Evolutionary conservation across 64 coral and sea anemone genomes (phyloP).

Genomic region (Catalaphyllia jardinei): DNA sequence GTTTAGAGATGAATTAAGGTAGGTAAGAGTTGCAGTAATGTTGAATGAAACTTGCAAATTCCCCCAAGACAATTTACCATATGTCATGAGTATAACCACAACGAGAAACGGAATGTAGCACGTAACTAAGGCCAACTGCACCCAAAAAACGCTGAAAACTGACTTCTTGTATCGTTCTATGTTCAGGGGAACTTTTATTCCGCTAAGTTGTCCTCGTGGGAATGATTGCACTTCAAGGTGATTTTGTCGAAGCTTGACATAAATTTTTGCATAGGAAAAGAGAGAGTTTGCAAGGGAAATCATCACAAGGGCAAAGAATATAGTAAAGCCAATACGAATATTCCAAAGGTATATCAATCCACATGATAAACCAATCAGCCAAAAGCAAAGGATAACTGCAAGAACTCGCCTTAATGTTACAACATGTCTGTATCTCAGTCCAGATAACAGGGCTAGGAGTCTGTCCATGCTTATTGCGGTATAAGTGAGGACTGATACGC

Average conservation of each 20-base stretch:
- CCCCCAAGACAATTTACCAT: not conserved
- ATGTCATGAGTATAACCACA: not conserved
- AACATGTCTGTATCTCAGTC: not conserved
- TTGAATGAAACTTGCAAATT: not conserved
- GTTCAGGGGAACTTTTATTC: not conserved
- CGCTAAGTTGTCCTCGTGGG: not conserved
- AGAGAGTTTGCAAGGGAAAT: not conserved
- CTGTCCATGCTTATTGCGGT: slow-evolving; percentile 15
- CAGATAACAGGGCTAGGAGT: not conserved
- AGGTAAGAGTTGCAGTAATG: not conserved
- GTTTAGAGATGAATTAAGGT: not conserved
- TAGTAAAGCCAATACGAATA: not conserved
- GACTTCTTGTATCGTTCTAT: not conserved
- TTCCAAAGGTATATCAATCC: not conserved
- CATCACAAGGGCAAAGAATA: not conserved
- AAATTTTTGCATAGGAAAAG: not conserved
- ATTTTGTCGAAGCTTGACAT: not conserved
- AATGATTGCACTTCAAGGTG: not conserved
- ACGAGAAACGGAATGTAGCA: not conserved
- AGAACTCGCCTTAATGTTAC: not conserved
- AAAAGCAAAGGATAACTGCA: not conserved
- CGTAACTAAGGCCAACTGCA: not conserved
- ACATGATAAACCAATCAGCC: not conserved
- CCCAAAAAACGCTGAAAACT: not conserved
- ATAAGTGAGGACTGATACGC: not conserved